Evolutionary conservation across 2,113 vertebrate genomes (phyloP), one percentile per base, ranked within the genome.

Genomic region (Xenus cinereus): DNA sequence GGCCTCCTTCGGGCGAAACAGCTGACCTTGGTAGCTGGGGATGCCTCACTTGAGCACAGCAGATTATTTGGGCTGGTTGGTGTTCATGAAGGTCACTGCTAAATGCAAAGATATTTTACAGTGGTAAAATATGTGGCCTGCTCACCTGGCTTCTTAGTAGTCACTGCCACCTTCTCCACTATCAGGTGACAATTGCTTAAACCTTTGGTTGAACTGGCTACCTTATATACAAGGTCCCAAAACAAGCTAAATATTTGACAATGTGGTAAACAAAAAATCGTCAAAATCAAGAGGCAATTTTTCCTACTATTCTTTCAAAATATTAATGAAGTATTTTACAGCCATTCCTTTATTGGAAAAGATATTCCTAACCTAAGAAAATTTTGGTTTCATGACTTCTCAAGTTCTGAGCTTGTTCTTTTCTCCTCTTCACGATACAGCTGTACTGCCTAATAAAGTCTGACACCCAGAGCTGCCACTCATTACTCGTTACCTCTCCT

Each of bases 381-480:
- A 71, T 24, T 63, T 77, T 64, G 4, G 24, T 41, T 87, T 76
- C 22, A 3, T 63, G 83, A 69, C 69, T 82, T 22, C 41, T 81
- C 4, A 50, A 10, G 22, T 75, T 48, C 41, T 68, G 26, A 75
- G 32, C 35, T 69, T 69, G 41, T 43, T 82, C 22, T 43, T 63
- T 8, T 21, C 48, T 76, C 35, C 22, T 50, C 8, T 69, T 54
- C 7, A 7, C 33, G 41, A 21, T n/a, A 41, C 16, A 53, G 16
- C 37, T 57, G 5, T 43, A 56, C 26, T 3, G 9, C 21, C n/a
- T 43, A 45, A 37, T 33, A 35, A 28, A 14, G 3, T 35, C 18
- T 32, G 39, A 33, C 1, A 1, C n/a, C n/a, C 9, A 27, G 23
- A 0, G 0, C 39, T 63, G 32, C 10, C 14, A 5, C 26, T 6